phyloP scores from a whole-genome alignment of 2,888 invertebrate genomes.

The Drosophila testacea region DNA sequence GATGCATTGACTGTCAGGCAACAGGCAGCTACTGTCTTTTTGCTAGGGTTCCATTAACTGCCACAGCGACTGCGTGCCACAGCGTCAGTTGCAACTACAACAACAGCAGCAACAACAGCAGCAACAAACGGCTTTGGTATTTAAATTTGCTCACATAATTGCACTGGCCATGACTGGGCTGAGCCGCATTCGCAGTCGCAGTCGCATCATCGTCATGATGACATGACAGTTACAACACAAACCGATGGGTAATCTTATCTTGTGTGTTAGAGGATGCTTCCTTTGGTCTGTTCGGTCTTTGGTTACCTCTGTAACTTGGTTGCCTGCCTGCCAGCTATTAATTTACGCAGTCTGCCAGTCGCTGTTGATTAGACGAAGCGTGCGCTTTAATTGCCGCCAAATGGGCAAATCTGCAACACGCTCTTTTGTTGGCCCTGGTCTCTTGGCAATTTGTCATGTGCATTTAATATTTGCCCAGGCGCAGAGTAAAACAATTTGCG shows the following conservation, averaged over 20 bases:
- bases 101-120: slow-evolving; percentile 27
- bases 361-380: slow-evolving; percentile 80
- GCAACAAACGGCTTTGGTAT: slow-evolving; percentile 58
- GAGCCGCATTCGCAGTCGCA: slow-evolving; percentile 29
- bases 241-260: slow-evolving; percentile 69
- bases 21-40: slow-evolving; percentile 59
- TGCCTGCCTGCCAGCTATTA: slow-evolving; percentile 79
- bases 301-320: slow-evolving; percentile 8
- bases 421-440: slow-evolving; percentile 43
- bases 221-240: slow-evolving; percentile 80
- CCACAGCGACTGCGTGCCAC: slow-evolving; percentile 12
- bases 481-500: slow-evolving; percentile 71
- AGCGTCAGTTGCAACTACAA: background rate
- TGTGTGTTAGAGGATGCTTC: slow-evolving; percentile 20
- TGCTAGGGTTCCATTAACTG: slow-evolving; percentile 55
- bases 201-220: slow-evolving; percentile 79
- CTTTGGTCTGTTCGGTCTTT: slow-evolving; percentile 14
- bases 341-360: slow-evolving; percentile 79
- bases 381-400: slow-evolving; percentile 80
- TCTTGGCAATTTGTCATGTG: slow-evolving; percentile 75
- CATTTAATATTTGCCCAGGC: slow-evolving; percentile 70
- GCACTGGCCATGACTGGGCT: slow-evolving; percentile 63
- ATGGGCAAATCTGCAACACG: slow-evolving; percentile 79
- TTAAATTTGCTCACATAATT: slow-evolving; percentile 82
- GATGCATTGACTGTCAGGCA: slow-evolving; percentile 79